Evolutionary conservation across 2,888 invertebrate genomes (phyloP).

Genomic region (Leptothorax acervorum): DNA sequence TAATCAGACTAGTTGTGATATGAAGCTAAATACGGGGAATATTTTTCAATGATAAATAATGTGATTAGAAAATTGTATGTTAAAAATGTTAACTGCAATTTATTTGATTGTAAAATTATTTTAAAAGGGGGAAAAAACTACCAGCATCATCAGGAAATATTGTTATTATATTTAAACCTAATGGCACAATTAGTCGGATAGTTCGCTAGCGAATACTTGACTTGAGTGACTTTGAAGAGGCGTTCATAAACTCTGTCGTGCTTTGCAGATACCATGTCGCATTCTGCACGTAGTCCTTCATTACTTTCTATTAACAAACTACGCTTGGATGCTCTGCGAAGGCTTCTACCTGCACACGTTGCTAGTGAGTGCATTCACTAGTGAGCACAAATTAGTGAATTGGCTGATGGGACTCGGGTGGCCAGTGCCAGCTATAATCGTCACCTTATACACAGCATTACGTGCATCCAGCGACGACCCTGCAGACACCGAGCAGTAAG

Average conservation of each 20-base stretch:
- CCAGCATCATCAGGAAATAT: neutral
- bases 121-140: neutral
- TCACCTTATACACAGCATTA: conserved; percentile 89
- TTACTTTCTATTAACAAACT: conserved; percentile 96
- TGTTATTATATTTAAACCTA: neutral
- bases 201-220: neutral
- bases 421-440: conserved; percentile 91
- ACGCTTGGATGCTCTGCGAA: conserved; percentile 99
- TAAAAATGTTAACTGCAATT: neutral
- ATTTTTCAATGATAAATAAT: neutral
- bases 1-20: neutral
- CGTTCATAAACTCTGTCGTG: conserved; percentile 2
- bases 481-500: conserved; percentile 88
- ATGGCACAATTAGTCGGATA: conserved; percentile 15
- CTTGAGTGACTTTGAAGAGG: conserved; percentile 24
- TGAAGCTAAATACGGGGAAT: neutral
- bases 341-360: conserved; percentile 97
- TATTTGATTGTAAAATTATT: neutral
- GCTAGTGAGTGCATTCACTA: conserved; percentile 95
- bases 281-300: conserved; percentile 93
- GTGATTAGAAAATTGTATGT: neutral
- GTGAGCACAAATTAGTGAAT: conserved; percentile 93
- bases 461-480: conserved; percentile 87
- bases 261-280: conserved; percentile 91
- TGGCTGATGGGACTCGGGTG: conserved; percentile 95